Percentiles rank a stretch among this genome's conserved stretches.
Conservation (phyloP, 2,797 vertebrate species). For the Arrhamphus sclerolepis region DNA sequence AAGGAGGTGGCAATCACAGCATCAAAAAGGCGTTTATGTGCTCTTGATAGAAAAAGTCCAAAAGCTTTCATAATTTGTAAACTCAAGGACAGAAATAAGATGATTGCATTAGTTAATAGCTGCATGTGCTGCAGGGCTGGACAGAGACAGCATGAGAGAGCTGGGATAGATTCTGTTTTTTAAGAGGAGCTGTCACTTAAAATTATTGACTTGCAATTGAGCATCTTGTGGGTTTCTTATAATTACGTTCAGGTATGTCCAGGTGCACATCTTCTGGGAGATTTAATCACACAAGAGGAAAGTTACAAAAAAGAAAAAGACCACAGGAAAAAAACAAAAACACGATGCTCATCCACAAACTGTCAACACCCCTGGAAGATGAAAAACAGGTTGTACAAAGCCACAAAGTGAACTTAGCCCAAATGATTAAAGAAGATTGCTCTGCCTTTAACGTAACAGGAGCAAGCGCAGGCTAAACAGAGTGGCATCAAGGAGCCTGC, state of each 20-base stretch:
- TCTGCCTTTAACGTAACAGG: constrained; percentile 32
- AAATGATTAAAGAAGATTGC: constrained; percentile 58
- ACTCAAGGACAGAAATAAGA: background rate
- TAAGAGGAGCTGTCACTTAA: constrained; percentile 8
- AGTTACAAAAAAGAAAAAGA: background rate
- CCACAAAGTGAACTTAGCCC: constrained; percentile 36
- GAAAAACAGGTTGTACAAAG: constrained; percentile 50
- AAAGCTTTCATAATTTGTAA: constrained; percentile 20
- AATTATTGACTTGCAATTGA: constrained; percentile 30
- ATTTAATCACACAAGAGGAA: constrained; percentile 23
- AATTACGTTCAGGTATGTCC: constrained; percentile 35
- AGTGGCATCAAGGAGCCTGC: constrained; percentile 46
- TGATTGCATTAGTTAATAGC: constrained; percentile 11
- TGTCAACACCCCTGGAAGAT: constrained; percentile 14
- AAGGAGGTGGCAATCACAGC: background rate
- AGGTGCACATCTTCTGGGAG: constrained; percentile 3
- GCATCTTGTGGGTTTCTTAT: constrained; percentile 32
- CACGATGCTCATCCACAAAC: constrained; percentile 16
- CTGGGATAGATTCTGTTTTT: background rate
- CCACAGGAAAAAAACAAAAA: background rate
- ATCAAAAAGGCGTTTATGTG: constrained; percentile 28
- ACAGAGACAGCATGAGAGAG: constrained; percentile 15
- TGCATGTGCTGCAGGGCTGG: constrained; percentile 14
- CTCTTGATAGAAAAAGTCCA: background rate
- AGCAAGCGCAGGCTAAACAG: constrained; percentile 63